Evolutionary conservation across 2,888 invertebrate species (phyloP), one percentile per base, ranked within the genome.

Genomic region (Eupeodes latifasciatus): DNA sequence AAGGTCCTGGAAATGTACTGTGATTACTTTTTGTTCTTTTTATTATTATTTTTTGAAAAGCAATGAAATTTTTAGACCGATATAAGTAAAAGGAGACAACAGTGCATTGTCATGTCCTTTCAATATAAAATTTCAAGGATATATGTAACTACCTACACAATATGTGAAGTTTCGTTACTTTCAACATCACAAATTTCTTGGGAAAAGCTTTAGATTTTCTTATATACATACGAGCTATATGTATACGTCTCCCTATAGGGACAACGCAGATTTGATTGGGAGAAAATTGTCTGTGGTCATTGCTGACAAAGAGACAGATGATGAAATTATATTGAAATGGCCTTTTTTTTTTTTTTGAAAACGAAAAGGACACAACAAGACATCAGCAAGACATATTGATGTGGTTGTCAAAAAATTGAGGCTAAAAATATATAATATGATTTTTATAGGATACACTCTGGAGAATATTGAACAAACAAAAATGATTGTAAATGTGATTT

Each of bases 241-340:
- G 27, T 5, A 16, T n/a, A 51, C 16, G 7, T 49, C 11, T 14
- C 3, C 14, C 14, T 14, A 47, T 4, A 34, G 6, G 6, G 64
- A 55, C 49, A 19, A 72, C 10, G 57, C 74, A 67, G 36, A 79
- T 74, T 75, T 79, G 79, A 84, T 84, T 84, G 55, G 57, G n/a
- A 78, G 78, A 74, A 81, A 77, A 82, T 78, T 78, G 62, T 51
- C 78, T 67, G 40, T 78, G 81, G 81, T 57, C 67, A 59, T 40
- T n/a, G 40, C 40, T 61, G 36, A 71, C 62, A 71, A 55, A 72
- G 72, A 5, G 47, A 34, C 19, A 40, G 19, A 64, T n/a, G 44
- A 69, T 67, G 51, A n/a, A 49, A 55, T 71, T 76, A 49, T 64
- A 62, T 64, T 44, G 66, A 66, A 78, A 59, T 59, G 47, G 51